Base-by-base conservation (phyloP, 1,140 invertebrate genomes). In the Calephelis virginiensis region DNA sequence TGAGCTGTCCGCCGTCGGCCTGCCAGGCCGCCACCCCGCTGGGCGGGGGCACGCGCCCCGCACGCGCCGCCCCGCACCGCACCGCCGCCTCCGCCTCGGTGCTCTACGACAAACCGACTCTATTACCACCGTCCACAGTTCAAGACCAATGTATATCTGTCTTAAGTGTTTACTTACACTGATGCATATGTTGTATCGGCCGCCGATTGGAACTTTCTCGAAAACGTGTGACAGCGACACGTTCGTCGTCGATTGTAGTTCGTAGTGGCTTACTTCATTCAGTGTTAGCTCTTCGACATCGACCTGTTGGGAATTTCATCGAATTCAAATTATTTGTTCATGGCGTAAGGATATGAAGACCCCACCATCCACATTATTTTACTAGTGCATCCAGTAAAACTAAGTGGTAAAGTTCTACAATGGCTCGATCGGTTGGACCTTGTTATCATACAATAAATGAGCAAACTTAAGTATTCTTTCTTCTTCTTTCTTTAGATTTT, bases 171-270 rank as follows among this genome's bases (percentile, higher is more conserved):
- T 63, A 87, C 89, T 83, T 68, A 94, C 95, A 7, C 91, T 74
- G 6, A 96, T 85, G 14, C 91, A 92, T 12, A 96, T 85, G 60
- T 92, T 92, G 78, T 95, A 96, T 46, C 93, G 80, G 0, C 93
- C 95, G 14, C 95, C 95, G 45, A 93, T 89, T 8, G 93, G 93
- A 4, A 95, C 89, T 17, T 90, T 89, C 11, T 89, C 80, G 53
- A 95, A 92, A 0, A 83, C 87, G 67, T 94, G 93, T 46, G 82
- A 82, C 7, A 94, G 77, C 0, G 83, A 73, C 0, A 81, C 73
- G 49, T 89, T 84, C n/a, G 73, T 69, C 5, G 79, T 86, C 2
- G 86, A 73, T 43, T 64, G 69, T 4, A 94, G 59, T 14, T 91
- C 92, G 14, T 93, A 90, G 0, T 80, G 81, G 0, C 87, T 90